Percentiles rank a stretch among this genome's conserved stretches.
Conservation (phyloP, 2,797 vertebrate genomes). For the Lepilemur ruficaudatus region DNA sequence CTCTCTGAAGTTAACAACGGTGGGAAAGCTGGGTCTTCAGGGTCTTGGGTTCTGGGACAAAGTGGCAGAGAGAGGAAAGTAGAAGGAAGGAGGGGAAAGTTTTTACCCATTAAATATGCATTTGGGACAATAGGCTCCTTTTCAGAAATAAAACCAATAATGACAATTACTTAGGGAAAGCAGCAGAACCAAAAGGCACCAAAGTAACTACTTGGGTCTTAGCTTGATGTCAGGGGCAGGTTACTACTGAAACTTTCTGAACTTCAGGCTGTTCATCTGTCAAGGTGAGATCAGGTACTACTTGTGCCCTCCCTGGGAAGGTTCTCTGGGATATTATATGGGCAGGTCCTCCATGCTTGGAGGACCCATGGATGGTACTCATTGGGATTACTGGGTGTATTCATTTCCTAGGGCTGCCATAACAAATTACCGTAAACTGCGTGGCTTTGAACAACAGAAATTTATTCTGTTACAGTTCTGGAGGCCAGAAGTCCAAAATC, state of each 20-base stretch:
- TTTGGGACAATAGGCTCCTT: background rate
- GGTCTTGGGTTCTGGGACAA: background rate
- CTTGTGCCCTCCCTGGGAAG: background rate
- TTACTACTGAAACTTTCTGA: background rate
- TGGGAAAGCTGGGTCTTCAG: background rate
- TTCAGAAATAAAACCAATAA: constrained; percentile 12
- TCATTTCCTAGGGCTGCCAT: background rate
- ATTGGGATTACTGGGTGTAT: background rate
- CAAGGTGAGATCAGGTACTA: background rate
- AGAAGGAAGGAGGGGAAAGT: background rate
- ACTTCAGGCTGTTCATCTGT: background rate
- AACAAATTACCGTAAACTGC: background rate
- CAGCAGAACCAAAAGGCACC: background rate
- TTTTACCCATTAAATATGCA: background rate
- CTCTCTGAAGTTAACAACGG: background rate
- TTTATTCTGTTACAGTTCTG: background rate
- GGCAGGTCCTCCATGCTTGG: background rate
- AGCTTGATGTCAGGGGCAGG: background rate
- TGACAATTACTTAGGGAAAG: background rate
- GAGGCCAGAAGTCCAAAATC: background rate
- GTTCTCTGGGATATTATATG: background rate
- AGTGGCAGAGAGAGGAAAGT: background rate
- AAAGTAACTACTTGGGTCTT: background rate
- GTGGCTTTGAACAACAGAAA: background rate
- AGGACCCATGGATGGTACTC: background rate